A percentile compares a stretch with the other conserved stretches of the same genome.
phyloP scores from a whole-genome alignment of 2,113 vertebrate species.

The Electrona antarctica region DNA sequence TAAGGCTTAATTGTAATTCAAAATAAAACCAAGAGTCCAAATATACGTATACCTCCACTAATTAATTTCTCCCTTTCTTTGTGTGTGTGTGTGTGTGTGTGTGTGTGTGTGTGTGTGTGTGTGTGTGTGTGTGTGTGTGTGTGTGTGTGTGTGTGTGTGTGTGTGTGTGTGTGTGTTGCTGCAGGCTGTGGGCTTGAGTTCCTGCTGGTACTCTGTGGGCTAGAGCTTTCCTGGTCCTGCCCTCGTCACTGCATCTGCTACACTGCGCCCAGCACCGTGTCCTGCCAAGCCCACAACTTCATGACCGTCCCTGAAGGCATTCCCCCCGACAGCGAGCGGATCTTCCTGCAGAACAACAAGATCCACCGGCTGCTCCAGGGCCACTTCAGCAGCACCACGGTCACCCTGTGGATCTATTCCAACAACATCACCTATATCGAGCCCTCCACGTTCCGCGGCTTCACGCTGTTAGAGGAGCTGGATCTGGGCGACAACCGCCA shows the following conservation, averaged over 20 bases:
- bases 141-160: conserved; percentile 25
- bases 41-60: conserved; percentile 14
- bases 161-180: conserved; percentile 13
- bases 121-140: conserved; percentile 29
- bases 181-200: conserved; percentile 89
- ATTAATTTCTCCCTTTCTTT: conserved; percentile 20
- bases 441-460: conserved; percentile 91
- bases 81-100: conserved; percentile 4
- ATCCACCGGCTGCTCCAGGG: conserved; percentile 90
- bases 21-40: conserved; percentile 13
- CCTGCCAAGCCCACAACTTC: conserved; percentile 98
- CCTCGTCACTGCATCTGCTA: conserved; percentile 97
- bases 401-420: conserved; percentile 98
- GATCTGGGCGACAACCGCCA: conserved; percentile 98
- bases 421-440: conserved; percentile 98
- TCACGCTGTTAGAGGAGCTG: conserved; percentile 91
- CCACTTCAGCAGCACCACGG: conserved; percentile 92
- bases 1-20: background rate
- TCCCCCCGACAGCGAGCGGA: conserved; percentile 92
- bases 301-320: conserved; percentile 92
- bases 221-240: conserved; percentile 86
- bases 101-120: conserved; percentile 38
- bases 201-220: conserved; percentile 91
- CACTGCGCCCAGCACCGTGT: conserved; percentile 93
- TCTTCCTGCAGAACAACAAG: conserved; percentile 98